These are phyloP conservation scores for Rhynchophorus ferrugineus DNA, from an alignment of 1,140 invertebrate genomes.

Conservation along the genomic window DNA sequence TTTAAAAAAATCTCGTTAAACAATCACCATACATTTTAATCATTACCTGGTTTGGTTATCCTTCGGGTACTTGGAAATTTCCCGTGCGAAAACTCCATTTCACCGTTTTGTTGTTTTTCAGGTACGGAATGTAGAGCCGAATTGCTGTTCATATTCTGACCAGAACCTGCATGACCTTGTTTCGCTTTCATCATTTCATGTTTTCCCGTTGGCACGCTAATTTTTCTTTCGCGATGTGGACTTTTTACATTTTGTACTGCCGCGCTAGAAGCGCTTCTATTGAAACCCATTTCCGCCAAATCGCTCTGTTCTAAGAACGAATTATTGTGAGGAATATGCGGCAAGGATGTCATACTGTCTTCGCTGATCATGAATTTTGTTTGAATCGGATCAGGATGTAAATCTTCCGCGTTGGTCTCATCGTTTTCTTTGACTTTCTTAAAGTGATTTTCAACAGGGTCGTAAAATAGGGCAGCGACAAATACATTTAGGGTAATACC, in stretches of 20 bases:
- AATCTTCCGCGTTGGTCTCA: constrained; percentile 43
- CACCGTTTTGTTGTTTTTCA: constrained; percentile 40
- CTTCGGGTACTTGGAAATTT: constrained; percentile 27
- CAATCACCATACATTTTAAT: no score
- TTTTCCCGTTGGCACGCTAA: constrained; percentile 45
- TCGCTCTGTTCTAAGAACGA: constrained; percentile 32
- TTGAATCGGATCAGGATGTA: constrained; percentile 22
- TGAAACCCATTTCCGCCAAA: constrained; percentile 30
- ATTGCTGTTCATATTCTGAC: constrained; percentile 38
- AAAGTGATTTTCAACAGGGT: constrained; percentile 75
- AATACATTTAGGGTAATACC: constrained; percentile 75
- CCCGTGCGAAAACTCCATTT: constrained; percentile 31
- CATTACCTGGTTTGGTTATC: constrained; percentile 11
- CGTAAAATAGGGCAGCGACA: constrained; percentile 74
- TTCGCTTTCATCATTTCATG: constrained; percentile 35
- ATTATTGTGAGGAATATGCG: constrained; percentile 33
- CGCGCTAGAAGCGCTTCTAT: constrained; percentile 47
- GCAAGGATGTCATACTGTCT: constrained; percentile 31
- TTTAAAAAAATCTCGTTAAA: no score
- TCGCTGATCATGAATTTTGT: constrained; percentile 38
- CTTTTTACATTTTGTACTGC: constrained; percentile 46
- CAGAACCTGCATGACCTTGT: constrained; percentile 25
- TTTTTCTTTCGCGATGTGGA: constrained; percentile 42
- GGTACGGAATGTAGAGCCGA: constrained; percentile 52
- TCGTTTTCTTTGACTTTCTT: constrained; percentile 54